These are phyloP conservation scores for Micrasema minimum DNA, from an alignment of 1,140 invertebrate genomes.

Conservation along the genomic window DNA sequence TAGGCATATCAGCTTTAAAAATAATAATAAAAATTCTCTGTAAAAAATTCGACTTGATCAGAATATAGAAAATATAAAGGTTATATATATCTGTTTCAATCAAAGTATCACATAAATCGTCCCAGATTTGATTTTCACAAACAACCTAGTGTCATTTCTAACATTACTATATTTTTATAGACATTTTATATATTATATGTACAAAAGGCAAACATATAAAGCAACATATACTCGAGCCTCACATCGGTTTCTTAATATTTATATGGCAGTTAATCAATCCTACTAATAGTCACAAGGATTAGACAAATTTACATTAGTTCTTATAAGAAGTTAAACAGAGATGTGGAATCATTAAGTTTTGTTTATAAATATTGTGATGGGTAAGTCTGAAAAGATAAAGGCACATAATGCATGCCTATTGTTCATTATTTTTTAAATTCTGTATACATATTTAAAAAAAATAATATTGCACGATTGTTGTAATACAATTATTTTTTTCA, in stretches of 20 bases:
- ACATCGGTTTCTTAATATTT: not conserved
- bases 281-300: not conserved
- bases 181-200: not conserved
- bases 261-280: not conserved
- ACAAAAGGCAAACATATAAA: constrained; percentile 10
- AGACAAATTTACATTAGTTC: not conserved
- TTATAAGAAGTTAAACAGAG: not conserved
- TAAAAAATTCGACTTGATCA: too few relatives aligned
- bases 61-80: too few relatives aligned
- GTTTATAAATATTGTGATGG: not conserved
- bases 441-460: too few relatives aligned
- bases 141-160: too few relatives aligned
- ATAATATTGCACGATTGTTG: too few relatives aligned
- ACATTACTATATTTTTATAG: not conserved
- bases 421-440: too few relatives aligned
- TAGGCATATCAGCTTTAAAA: too few relatives aligned
- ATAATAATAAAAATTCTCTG: too few relatives aligned
- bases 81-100: too few relatives aligned
- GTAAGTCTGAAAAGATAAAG: not conserved
- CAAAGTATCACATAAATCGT: too few relatives aligned
- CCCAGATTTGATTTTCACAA: too few relatives aligned
- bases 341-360: not conserved
- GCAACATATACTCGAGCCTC: constrained; percentile 4
- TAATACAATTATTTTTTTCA: too few relatives aligned
- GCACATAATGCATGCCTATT: not conserved